Conservation (phyloP, 2,797 vertebrate genomes). For the Alca torda region DNA sequence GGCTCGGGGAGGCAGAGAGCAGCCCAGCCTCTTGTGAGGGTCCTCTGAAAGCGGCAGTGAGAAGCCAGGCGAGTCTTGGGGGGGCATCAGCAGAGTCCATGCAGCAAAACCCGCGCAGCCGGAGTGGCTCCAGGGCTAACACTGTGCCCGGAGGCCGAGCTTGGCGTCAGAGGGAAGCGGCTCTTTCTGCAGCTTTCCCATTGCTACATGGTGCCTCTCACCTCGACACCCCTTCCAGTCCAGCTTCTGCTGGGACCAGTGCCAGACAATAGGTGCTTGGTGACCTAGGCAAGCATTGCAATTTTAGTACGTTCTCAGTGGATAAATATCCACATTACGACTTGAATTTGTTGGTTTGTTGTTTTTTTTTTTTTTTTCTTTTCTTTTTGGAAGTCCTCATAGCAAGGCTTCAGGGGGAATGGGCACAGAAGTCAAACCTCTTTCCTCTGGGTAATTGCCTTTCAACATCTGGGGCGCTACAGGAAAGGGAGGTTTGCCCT, state of each 20-base stretch:
- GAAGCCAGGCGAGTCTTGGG: not conserved
- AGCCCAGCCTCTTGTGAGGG: not conserved
- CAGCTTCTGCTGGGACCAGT: not conserved
- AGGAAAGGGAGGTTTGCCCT: not conserved
- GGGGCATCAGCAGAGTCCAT: not conserved
- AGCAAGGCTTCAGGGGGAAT: not conserved
- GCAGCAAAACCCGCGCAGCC: not conserved
- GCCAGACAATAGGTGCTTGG: not conserved
- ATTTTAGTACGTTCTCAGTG: not conserved
- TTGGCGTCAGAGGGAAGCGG: fast-evolving
- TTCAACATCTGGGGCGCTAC: not conserved
- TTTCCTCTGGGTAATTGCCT: not conserved
- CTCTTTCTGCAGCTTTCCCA: not conserved
- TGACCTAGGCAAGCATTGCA: not conserved
- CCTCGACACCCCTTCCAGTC: fast-evolving
- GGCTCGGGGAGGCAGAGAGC: not conserved
- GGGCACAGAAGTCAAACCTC: not conserved
- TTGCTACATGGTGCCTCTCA: not conserved
- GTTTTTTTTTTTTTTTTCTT: fast-evolving
- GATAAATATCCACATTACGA: not conserved
- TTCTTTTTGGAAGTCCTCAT: not conserved
- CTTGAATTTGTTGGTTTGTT: not conserved
- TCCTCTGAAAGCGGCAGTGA: not conserved
- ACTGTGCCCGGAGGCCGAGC: not conserved
- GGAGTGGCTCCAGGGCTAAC: no score